These are phyloP conservation scores for Calliphora vomitoria DNA, from an alignment of 2,888 invertebrate genomes.

Conservation along the genomic window DNA sequence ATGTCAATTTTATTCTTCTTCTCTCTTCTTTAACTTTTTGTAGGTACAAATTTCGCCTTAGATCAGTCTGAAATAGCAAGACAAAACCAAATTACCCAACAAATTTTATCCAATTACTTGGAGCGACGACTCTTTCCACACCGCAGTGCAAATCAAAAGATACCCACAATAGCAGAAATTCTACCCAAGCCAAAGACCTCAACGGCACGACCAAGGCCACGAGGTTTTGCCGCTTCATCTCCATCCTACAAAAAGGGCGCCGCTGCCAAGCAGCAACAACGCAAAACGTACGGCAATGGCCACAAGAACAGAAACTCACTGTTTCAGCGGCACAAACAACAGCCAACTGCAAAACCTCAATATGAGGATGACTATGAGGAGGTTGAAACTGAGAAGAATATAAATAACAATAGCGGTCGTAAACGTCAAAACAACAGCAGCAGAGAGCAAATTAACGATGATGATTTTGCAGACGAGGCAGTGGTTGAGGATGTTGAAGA, in stretches of 20 bases:
- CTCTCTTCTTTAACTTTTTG: not conserved
- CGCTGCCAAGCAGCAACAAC: conserved; percentile 59
- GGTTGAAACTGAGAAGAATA: conserved; percentile 1
- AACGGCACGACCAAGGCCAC: conserved; percentile 79
- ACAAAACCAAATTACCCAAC: conserved; percentile 91
- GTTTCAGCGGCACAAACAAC: conserved; percentile 28
- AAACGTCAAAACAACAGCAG: conserved; percentile 39
- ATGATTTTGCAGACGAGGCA: conserved; percentile 52
- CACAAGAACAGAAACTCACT: conserved; percentile 66
- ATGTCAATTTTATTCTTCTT: not conserved
- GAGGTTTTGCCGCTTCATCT: conserved; percentile 78
- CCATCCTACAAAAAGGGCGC: conserved; percentile 65
- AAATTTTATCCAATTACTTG: conserved; percentile 90
- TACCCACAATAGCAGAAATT: conserved; percentile 88
- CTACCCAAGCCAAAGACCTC: conserved; percentile 85
- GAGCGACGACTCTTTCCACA: conserved; percentile 89
- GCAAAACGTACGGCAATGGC: conserved; percentile 72
- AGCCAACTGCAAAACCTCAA: conserved; percentile 31
- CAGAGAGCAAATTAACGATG: conserved; percentile 26
- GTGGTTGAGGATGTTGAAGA: conserved; percentile 60
- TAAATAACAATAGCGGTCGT: conserved; percentile 34
- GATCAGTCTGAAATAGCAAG: conserved; percentile 88
- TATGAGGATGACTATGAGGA: conserved; percentile 53
- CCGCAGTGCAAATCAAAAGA: conserved; percentile 84
- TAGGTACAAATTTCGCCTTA: conserved; percentile 76